Base-by-base conservation (phyloP, 2,113 vertebrate genomes). In the Regulus satrapa region DNA sequence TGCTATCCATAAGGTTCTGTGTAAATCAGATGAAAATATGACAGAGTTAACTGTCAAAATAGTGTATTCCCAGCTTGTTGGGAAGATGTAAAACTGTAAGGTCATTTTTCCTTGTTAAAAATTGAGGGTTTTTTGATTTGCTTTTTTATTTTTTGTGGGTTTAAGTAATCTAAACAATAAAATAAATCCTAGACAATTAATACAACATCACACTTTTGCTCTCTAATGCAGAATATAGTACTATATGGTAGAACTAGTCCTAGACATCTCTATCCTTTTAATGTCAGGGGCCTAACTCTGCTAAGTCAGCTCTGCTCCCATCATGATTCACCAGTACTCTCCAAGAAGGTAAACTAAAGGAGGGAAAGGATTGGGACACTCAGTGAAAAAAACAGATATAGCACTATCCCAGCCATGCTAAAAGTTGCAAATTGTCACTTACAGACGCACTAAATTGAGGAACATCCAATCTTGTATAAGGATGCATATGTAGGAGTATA, bases 21-120 rank as follows among this genome's bases (percentile, higher is more conserved):
- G 45, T 77, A 94, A 95, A 97, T 85, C 86, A 94, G 26, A 80
- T 46, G 12, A 84, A 85, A 95, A 76, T 32, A 67, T 45, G 40
- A 69, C 18, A 66, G 58, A 56, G 34, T 59, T 94, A 46, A 56
- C 29, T 36, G 55, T 74, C 25, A 6, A 89, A 45, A 58, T 2
- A 66, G 24, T 18, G 11, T 51, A 69, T 91, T 80, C 69, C 34
- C 21, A 87, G 43, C 12, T 71, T 72, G 49, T 19, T 66, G 34
- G 40, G 49, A 90, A 95, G 58, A 64, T 34, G 82, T 24, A 85
- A 93, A 95, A 68, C 61, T 85, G 31, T 32, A 59, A 89, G 31
- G 54, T 45, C 15, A 73, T 81, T 92, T 92, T 80, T 36, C 11
- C 26, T 88, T 80, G 40, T 67, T 91, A 63, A 72, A 93, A 93